These are phyloP conservation scores for Geodia barretti DNA, from an alignment of 37 sponge, comb jelly and placozoan genomes.

Conservation along the genomic window DNA sequence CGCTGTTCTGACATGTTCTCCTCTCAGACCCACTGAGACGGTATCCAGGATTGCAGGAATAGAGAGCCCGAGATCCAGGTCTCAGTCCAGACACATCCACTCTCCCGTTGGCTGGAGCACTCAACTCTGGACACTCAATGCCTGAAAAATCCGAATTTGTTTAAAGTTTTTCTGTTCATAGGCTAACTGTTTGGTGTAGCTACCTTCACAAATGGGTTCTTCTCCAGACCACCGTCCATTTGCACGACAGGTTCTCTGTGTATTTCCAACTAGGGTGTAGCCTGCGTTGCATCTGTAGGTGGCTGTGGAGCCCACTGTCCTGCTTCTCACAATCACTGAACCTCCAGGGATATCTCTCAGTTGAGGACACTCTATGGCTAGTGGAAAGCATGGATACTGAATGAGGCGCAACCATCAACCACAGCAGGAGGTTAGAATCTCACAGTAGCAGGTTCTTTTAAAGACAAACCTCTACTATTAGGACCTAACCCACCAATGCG, in stretches of 20 bases:
- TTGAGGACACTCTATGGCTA: background rate
- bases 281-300: conserved; percentile 15
- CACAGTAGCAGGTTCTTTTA: no score
- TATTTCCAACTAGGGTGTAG: background rate
- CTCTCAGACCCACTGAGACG: conserved; percentile 11
- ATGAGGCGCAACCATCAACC: no score
- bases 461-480: background rate
- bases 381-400: no score
- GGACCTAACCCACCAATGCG: no score
- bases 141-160: no score
- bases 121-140: conserved; percentile 27
- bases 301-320: conserved; percentile 2
- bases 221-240: conserved; percentile 29
- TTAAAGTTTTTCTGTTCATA: no score
- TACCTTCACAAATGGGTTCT: conserved; percentile 47
- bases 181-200: no score
- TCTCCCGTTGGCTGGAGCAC: conserved; percentile 21
- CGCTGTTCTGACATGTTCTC: conserved; percentile 39
- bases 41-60: conserved; percentile 46
- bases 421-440: no score
- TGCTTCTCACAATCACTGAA: background rate
- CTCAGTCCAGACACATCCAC: background rate
- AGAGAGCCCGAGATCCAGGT: conserved; percentile 34
- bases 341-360: background rate
- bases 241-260: background rate